These are phyloP conservation scores for Pelodiscus sinensis DNA, from an alignment of 2,113 vertebrate species.

Conservation along the genomic window DNA sequence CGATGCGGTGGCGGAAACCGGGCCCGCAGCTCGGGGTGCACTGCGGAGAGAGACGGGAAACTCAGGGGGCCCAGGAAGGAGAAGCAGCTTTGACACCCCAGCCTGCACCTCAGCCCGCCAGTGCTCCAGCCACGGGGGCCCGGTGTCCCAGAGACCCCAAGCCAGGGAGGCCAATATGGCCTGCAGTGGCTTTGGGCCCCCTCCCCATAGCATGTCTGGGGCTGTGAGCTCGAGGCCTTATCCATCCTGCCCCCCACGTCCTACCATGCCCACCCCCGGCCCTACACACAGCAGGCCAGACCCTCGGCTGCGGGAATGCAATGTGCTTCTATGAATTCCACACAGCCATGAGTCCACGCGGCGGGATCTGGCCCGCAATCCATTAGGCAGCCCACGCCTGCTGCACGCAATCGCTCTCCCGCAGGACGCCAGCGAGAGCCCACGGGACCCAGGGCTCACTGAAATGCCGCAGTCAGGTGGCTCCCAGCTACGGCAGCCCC, in stretches of 20 bases:
- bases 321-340: too few species aligned
- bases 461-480: not conserved
- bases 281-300: not conserved
- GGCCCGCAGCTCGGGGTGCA: slow-evolving; percentile 95
- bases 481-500: not conserved
- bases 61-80: not conserved
- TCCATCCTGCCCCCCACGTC: not conserved
- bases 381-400: not conserved
- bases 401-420: not conserved
- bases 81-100: not conserved
- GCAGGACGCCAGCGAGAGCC: not conserved
- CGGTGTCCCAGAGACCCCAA: not conserved
- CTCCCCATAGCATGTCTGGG: not conserved
- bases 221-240: not conserved
- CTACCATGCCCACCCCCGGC: too few species aligned
- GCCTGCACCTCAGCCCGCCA: not conserved
- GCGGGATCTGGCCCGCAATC: too few species aligned
- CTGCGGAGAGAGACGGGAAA: slow-evolving; percentile 64
- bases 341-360: too few species aligned
- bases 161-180: not conserved
- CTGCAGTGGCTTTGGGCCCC: too few species aligned
- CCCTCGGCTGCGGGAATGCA: not conserved
- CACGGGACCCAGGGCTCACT: not conserved
- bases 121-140: too few species aligned
- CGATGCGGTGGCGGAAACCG: slow-evolving; percentile 91